Percentiles rank a stretch among this genome's conserved stretches.
These are phyloP conservation scores for Hyperopisus bebe DNA, from an alignment of 2,113 vertebrate genomes.

Conservation along the genomic window DNA sequence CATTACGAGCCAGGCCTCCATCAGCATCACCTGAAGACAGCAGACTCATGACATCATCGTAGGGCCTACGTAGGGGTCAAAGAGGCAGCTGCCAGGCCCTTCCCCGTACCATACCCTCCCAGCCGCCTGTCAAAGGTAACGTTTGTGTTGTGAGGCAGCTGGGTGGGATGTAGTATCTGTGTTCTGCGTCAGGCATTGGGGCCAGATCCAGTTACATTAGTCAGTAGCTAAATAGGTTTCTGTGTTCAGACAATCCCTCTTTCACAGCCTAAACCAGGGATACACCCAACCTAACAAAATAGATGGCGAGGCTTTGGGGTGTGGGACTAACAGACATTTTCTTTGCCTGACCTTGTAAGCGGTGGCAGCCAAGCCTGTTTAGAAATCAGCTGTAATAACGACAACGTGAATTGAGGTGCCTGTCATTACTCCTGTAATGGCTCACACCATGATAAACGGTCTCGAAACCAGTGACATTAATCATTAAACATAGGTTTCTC, in stretches of 20 bases:
- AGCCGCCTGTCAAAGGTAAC: conserved; percentile 28
- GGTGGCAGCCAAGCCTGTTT: background rate
- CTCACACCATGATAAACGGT: background rate
- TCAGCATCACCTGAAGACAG: conserved; percentile 16
- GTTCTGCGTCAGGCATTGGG: conserved; percentile 25
- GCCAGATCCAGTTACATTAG: background rate
- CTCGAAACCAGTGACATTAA: background rate
- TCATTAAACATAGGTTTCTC: background rate
- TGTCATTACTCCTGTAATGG: background rate
- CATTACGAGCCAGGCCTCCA: conserved; percentile 15
- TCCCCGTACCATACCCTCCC: conserved; percentile 2
- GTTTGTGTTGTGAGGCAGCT: conserved; percentile 17
- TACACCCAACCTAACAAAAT: background rate
- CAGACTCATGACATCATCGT: conserved; percentile 30
- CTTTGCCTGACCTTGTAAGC: background rate
- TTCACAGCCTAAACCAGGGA: background rate
- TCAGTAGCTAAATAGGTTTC: conserved; percentile 17
- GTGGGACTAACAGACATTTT: background rate
- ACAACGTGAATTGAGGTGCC: background rate
- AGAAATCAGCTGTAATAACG: background rate
- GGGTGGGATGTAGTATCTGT: conserved; percentile 13
- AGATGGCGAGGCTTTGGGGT: background rate
- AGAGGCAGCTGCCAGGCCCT: background rate
- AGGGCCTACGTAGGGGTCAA: background rate
- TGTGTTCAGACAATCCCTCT: conserved; percentile 26